These are phyloP conservation scores for Leptobrachium leishanense DNA, from an alignment of 2,113 vertebrate species.

Conservation along the genomic window DNA sequence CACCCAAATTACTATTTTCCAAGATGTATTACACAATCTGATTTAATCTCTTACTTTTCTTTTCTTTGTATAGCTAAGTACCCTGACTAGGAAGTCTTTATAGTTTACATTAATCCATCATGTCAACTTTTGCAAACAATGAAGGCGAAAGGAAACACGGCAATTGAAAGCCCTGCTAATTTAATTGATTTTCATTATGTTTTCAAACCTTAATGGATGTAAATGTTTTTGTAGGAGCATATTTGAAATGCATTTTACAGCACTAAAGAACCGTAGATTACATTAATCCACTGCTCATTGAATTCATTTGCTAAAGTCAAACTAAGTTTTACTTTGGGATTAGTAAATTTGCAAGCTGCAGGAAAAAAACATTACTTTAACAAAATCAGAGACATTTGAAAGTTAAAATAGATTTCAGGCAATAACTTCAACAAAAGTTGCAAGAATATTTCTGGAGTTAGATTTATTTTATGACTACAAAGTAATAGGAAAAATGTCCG, in stretches of 20 bases:
- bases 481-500: neutral
- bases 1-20: too few species aligned
- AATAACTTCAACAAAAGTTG: neutral
- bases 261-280: conserved; percentile 31
- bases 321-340: neutral
- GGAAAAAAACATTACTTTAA: neutral
- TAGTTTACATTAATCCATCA: conserved; percentile 40
- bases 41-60: neutral
- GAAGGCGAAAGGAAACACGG: conserved; percentile 36
- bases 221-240: conserved; percentile 41
- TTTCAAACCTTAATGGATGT: conserved; percentile 41
- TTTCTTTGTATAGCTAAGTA: conserved; percentile 2
- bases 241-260: conserved; percentile 39
- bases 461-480: conserved; percentile 2
- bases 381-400: neutral
- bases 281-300: conserved; percentile 27
- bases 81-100: neutral
- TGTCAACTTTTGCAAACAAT: conserved; percentile 31
- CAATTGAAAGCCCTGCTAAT: conserved; percentile 38
- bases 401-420: neutral
- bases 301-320: conserved; percentile 19
- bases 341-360: neutral
- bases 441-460: neutral
- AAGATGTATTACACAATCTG: neutral
- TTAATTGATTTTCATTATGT: conserved; percentile 49